Conservation (phyloP, 2,797 vertebrate species). For the Garrulus glandarius region DNA sequence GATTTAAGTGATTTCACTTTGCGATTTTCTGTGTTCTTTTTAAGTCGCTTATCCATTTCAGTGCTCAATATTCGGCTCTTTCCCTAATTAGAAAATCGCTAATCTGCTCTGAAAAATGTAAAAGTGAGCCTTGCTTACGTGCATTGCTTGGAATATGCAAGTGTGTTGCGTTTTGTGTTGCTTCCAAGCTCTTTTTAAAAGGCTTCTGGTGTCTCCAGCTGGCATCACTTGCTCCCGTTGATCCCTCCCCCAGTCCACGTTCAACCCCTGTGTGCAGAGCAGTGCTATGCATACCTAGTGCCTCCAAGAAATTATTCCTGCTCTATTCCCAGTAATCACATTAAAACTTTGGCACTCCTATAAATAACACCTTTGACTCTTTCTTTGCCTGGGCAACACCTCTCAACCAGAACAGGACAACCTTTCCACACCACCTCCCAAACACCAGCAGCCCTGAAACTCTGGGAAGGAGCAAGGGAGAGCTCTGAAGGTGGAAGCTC, state of each 20-base stretch:
- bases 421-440: background rate
- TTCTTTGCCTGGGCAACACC: background rate
- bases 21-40: conserved; percentile 65
- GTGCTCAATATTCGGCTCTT: conserved; percentile 65
- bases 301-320: background rate
- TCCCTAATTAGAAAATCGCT: conserved; percentile 71
- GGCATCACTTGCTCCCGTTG: background rate
- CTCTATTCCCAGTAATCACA: background rate
- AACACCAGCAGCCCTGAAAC: background rate
- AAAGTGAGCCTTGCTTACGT: conserved; percentile 62
- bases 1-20: conserved; percentile 65
- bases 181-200: conserved; percentile 40
- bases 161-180: background rate
- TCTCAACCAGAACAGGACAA: background rate
- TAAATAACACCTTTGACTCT: background rate
- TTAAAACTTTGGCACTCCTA: background rate
- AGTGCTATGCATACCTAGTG: background rate
- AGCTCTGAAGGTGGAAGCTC: background rate
- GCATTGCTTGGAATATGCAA: conserved; percentile 54
- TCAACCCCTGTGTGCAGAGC: background rate
- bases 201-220: conserved; percentile 32
- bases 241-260: background rate
- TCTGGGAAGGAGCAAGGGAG: background rate
- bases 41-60: conserved; percentile 71
- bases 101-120: conserved; percentile 70